Evolutionary conservation across 2,888 invertebrate species (phyloP), one percentile per base, ranked within the genome.

Genomic region (Ophion costatus): DNA sequence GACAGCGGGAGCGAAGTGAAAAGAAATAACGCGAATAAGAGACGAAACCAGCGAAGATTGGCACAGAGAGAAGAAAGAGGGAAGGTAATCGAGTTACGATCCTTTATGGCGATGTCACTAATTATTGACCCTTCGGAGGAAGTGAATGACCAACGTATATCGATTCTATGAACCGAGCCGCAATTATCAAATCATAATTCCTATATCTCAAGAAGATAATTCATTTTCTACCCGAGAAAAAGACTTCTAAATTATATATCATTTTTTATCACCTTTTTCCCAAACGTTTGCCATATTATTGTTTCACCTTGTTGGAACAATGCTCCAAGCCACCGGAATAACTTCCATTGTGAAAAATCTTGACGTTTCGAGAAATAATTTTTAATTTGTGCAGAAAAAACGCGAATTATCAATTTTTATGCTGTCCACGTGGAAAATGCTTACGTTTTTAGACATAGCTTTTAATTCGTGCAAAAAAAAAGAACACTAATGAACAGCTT

Each of bases 41-140:
- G 69, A 80, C 42, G 56, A 69, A 82, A 59, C 63, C 64, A 80
- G 64, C 69, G 85, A 33, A 77, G 80, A 82, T 83, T 80, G 63
- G 73, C 67, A 29, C 69, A 63, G 66, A 66, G 20, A 38, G 42
- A 22, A 11, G n/a, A 66, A 71, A 77, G 61, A 38, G 63, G 22
- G 77, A 51, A 57, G 74, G 71, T 80, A 83, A 81, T 82, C 80
- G 77, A 81, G 83, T 81, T 80, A 82, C 86, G 86, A 83, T 86
- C 82, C 83, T 86, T 87, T 86, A 85, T 83, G 82, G 83, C 61
- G 42, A 67, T 38, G 51, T 82, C 63, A 79, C 74, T 78, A 79
- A 79, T 82, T 67, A 82, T 85, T 59, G 59, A 66, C 29, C 61
- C 24, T 24, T 67, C 38, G 0, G 14, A n/a, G 22, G 1, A 24